A percentile compares a stretch with the other conserved stretches of the same genome.
Conservation (phyloP, 2,113 vertebrate genomes). For the Psittacara wagleri region DNA sequence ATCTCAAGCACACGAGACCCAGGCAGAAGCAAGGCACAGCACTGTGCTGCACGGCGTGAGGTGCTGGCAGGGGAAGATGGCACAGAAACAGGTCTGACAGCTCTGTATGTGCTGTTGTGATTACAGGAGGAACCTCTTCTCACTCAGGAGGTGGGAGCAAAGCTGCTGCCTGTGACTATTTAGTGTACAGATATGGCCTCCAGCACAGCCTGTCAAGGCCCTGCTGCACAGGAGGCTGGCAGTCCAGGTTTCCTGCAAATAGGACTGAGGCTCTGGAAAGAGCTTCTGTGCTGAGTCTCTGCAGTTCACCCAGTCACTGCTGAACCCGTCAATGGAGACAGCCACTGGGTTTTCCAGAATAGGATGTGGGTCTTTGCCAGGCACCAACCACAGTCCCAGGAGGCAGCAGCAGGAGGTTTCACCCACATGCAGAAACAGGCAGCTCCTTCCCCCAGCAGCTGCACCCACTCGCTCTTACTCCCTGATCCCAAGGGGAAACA, state of each 20-base stretch:
- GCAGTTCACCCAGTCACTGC: not conserved
- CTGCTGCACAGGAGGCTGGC: not conserved
- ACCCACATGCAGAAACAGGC: not conserved
- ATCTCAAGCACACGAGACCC: rapidly evolving
- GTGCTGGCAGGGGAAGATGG: not conserved
- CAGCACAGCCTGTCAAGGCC: not conserved
- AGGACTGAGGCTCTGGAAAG: not conserved
- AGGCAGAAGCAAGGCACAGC: not conserved
- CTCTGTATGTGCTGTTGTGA: not conserved
- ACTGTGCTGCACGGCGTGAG: not conserved
- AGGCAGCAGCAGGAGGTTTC: not conserved
- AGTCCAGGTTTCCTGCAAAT: not conserved
- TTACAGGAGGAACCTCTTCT: not conserved
- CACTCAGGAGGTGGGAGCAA: not conserved
- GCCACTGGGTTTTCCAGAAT: not conserved
- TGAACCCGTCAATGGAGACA: not conserved
- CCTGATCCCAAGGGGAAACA: not conserved
- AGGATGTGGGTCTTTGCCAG: not conserved
- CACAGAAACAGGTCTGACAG: not conserved
- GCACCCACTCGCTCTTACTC: not conserved
- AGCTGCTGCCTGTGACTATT: not conserved
- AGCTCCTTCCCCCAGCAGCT: not conserved
- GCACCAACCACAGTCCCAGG: not conserved
- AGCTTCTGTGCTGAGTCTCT: not conserved
- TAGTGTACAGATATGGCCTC: rapidly evolving